These are phyloP conservation scores for Gasterosteus nipponicus DNA, from an alignment of 2,113 vertebrate genomes.

Conservation along the genomic window DNA sequence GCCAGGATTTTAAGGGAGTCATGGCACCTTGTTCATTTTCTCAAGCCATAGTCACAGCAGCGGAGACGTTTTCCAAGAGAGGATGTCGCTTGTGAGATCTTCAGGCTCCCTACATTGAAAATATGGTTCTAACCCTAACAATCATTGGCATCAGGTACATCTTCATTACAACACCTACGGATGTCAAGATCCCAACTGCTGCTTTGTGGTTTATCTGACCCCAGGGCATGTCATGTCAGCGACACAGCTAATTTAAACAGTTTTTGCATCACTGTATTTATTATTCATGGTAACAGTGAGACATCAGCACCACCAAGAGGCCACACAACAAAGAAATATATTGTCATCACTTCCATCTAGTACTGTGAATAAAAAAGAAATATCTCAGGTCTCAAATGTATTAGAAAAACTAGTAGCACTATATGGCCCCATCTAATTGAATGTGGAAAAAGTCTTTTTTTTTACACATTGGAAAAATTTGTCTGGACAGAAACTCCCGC, in stretches of 20 bases:
- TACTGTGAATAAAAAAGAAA: background rate
- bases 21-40: too few species aligned
- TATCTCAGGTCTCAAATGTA: background rate
- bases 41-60: too few species aligned
- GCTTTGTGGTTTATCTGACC: background rate
- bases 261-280: background rate
- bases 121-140: too few species aligned
- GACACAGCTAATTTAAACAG: background rate
- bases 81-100: too few species aligned
- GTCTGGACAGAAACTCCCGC: background rate
- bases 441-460: background rate
- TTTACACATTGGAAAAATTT: background rate
- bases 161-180: background rate
- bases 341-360: background rate
- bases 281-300: conserved; percentile 2
- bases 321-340: background rate
- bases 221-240: background rate
- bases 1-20: too few species aligned
- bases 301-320: background rate
- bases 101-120: too few species aligned
- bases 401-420: background rate
- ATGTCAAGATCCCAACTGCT: background rate
- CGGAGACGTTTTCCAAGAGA: too few species aligned
- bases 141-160: too few species aligned
- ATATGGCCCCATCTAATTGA: background rate